Evolutionary conservation across 1,140 invertebrate species (phyloP).

Genomic region (Drosophila kepulauana): DNA sequence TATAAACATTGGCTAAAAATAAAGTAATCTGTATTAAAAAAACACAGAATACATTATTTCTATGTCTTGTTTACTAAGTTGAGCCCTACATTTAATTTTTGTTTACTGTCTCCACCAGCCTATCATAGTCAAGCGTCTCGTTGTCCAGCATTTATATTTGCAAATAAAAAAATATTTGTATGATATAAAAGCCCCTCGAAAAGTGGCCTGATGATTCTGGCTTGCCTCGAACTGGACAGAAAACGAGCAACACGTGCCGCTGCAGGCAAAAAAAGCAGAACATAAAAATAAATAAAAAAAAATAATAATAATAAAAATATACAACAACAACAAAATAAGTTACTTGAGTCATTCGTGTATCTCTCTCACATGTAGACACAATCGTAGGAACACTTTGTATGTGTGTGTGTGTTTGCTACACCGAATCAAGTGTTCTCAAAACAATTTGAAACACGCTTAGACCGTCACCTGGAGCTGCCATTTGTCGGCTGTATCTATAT

Average conservation of each 20-base stretch:
- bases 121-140: slow-evolving; percentile 5
- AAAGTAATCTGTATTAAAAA: background rate
- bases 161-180: slow-evolving; percentile 18
- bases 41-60: background rate
- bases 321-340: slow-evolving; percentile 1
- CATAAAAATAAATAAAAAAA: background rate
- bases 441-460: slow-evolving; percentile 55
- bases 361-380: slow-evolving; percentile 15
- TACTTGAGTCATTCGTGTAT: slow-evolving; percentile 29
- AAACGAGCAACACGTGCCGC: slow-evolving; percentile 50
- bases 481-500: background rate
- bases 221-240: slow-evolving; percentile 28
- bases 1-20: background rate
- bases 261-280: slow-evolving; percentile 25
- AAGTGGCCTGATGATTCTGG: slow-evolving; percentile 29
- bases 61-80: too few relatives aligned
- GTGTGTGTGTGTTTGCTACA: slow-evolving; percentile 5
- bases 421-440: slow-evolving; percentile 39
- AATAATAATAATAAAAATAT: slow-evolving; percentile 3
- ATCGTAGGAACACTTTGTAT: background rate
- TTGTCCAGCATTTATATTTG: slow-evolving; percentile 1
- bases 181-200: slow-evolving; percentile 20
- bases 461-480: slow-evolving; percentile 54
- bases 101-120: background rate
- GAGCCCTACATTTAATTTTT: background rate